phyloP scores from a whole-genome alignment of 2,797 vertebrate genomes.

The Mormyrus hasselquistii region DNA sequence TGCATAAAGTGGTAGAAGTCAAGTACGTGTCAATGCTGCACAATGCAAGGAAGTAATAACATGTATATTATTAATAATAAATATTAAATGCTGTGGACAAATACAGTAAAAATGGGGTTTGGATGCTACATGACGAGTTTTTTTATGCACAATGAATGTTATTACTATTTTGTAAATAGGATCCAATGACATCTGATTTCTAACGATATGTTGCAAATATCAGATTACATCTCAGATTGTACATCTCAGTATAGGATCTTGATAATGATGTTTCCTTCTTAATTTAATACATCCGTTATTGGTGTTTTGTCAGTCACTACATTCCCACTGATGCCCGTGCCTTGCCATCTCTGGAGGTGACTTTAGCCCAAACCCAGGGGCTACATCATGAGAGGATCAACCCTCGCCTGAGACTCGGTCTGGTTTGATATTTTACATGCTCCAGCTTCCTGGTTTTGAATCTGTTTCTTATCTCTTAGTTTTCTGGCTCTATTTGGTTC shows the following conservation, averaged over 20 bases:
- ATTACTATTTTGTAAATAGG: not conserved
- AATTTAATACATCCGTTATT: not conserved
- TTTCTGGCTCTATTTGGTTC: not conserved
- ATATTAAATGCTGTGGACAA: not conserved
- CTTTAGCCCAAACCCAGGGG: not conserved
- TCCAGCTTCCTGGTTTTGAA: not conserved
- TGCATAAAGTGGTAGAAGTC: constrained; percentile 10
- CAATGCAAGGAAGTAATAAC: not conserved
- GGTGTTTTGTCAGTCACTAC: not conserved
- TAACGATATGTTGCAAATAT: not conserved
- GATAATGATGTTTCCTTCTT: not conserved
- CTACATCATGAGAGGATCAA: not conserved
- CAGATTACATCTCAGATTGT: not conserved
- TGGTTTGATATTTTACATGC: not conserved
- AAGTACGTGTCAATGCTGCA: not conserved
- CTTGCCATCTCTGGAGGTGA: not conserved
- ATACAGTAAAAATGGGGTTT: not conserved
- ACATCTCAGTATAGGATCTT: not conserved
- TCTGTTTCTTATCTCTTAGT: not conserved
- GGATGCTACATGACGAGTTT: not conserved
- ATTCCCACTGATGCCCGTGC: not conserved
- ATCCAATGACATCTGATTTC: not conserved
- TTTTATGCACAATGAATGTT: not conserved
- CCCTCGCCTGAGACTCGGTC: not conserved
- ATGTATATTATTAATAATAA: not conserved